Evolutionary conservation across 2,113 vertebrate species (phyloP), one percentile per base, ranked within the genome.

Genomic region (Elanoides forficatus): DNA sequence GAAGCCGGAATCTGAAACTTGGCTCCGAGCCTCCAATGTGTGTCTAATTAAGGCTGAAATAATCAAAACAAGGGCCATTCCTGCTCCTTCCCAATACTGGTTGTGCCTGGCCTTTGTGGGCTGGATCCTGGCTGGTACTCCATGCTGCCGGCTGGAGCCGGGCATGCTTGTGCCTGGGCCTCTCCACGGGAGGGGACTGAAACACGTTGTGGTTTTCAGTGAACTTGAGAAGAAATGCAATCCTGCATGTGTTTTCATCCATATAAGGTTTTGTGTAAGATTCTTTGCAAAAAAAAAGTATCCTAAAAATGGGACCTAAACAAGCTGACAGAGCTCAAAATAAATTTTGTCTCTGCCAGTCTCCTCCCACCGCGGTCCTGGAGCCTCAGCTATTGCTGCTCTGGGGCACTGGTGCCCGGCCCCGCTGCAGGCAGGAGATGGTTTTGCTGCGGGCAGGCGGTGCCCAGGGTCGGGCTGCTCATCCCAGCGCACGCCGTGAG

Each of bases 401-500:
- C 32, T 5, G 63, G 56, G 45, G n/a, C 59, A 5, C 43, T 1
- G 0, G 43, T 25, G 26, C 38, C 38, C 4, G 4, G 34, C 50
- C 73, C 38, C 1, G 2, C 18, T 16, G 48, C 1, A 4, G 20
- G 47, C 32, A 34, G 43, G 74, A 52, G 52, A 12, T 6, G 15
- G 25, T 67, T 32, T 25, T 1, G 2, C 45, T 10, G 14, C 1
- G 7, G 32, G 56, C 40, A n/a, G 26, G 14, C 13, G 2, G 30
- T 36, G 30, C 66, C 43, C 7, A 3, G 23, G 30, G 30, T 36
- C 2, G 1, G 38, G 38, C 52, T 86, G 52, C 30, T 38, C 30
- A 9, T n/a, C 38, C 38, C 0, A 2, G 11, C 2, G 26, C 6
- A 38, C 2, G 1, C n/a, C 0, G 0, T 32, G 55, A 43, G 48